phyloP scores from a whole-genome alignment of 2,888 invertebrate genomes.

The Drosophila emarginata region DNA sequence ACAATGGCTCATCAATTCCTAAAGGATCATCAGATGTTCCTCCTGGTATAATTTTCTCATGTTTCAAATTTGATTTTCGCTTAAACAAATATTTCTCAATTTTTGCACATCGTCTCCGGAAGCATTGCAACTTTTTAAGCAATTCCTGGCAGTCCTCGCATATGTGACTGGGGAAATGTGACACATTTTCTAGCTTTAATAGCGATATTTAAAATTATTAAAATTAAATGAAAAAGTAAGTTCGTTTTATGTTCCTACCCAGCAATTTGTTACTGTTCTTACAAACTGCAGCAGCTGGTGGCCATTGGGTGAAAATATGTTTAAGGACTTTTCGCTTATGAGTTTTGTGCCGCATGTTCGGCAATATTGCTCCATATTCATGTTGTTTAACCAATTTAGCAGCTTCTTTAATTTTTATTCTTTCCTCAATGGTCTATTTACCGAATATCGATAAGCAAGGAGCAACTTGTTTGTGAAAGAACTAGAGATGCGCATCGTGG shows the following conservation, averaged over 20 bases:
- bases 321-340: slow-evolving; percentile 32
- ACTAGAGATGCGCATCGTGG: no score
- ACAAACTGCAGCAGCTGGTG: slow-evolving; percentile 41
- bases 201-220: background rate
- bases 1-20: slow-evolving; percentile 31
- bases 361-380: slow-evolving; percentile 59
- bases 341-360: slow-evolving; percentile 60
- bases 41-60: slow-evolving; percentile 4
- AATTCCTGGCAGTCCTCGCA: slow-evolving; percentile 52
- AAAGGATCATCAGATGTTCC: slow-evolving; percentile 33
- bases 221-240: background rate
- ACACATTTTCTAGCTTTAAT: slow-evolving; percentile 49
- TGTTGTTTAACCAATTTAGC: background rate
- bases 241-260: slow-evolving; percentile 38
- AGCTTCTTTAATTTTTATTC: background rate
- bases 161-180: slow-evolving; percentile 45
- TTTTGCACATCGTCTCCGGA: slow-evolving; percentile 58
- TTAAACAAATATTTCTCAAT: slow-evolving; percentile 52
- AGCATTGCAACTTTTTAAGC: slow-evolving; percentile 42
- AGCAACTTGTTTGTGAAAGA: background rate
- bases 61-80: slow-evolving; percentile 23
- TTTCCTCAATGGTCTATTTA: background rate
- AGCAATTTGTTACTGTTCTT: slow-evolving; percentile 59
- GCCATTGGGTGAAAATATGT: slow-evolving; percentile 41
- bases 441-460: no score